Percentiles rank a stretch among this genome's conserved stretches.
phyloP scores from a whole-genome alignment of 1,140 invertebrate genomes.

The Lepidurus couesii region DNA sequence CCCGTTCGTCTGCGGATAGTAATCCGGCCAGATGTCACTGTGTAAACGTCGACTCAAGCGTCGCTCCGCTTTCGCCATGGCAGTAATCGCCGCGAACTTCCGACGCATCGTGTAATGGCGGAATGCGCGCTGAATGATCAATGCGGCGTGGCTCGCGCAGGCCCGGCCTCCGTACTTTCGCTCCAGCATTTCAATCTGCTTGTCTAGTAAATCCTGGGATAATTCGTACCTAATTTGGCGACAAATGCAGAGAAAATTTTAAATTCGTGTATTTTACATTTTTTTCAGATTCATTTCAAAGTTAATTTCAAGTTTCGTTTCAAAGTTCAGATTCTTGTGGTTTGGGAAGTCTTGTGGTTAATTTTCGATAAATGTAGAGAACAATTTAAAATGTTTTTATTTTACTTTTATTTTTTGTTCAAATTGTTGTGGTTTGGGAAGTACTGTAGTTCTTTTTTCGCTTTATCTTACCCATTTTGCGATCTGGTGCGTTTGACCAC shows the following conservation, averaged over 20 bases:
- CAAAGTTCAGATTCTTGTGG: no score
- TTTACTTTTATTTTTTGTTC: background rate
- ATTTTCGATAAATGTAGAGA: slow-evolving; percentile 34
- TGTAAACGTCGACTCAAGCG: slow-evolving; percentile 64
- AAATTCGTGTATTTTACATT: no score
- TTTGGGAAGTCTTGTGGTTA: slow-evolving; percentile 88
- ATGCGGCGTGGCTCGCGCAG: slow-evolving; percentile 79
- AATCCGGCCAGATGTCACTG: slow-evolving; percentile 40
- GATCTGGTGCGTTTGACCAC: slow-evolving; percentile 17
- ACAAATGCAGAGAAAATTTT: slow-evolving; percentile 24
- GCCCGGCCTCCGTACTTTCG: slow-evolving; percentile 84
- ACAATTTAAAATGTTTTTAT: background rate
- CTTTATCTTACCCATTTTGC: slow-evolving; percentile 8
- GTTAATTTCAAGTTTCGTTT: no score
- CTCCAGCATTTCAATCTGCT: slow-evolving; percentile 92
- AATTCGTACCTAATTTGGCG: slow-evolving; percentile 73
- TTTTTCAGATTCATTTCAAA: no score
- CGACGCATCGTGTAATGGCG: slow-evolving; percentile 85
- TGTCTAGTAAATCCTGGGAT: slow-evolving; percentile 90
- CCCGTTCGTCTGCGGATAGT: slow-evolving; percentile 38
- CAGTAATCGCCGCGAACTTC: slow-evolving; percentile 88
- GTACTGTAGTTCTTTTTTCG: background rate
- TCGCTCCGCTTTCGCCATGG: slow-evolving; percentile 84
- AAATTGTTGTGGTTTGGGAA: background rate
- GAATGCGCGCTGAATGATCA: slow-evolving; percentile 92